phyloP scores from a whole-genome alignment of 2,888 invertebrate genomes.

The Rotaria socialis region DNA sequence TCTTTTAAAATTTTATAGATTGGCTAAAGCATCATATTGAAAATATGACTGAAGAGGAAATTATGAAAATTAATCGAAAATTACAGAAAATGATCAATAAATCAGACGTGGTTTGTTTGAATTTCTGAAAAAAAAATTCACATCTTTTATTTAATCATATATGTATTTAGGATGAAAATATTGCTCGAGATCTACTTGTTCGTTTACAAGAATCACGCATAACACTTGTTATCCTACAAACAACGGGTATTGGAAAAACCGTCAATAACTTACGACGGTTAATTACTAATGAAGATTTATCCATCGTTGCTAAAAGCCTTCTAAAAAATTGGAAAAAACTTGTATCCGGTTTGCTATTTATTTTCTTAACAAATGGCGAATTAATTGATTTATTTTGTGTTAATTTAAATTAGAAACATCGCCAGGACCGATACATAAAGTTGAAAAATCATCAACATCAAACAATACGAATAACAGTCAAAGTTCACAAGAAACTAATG shows the following conservation, averaged over 20 bases:
- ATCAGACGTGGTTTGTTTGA: background rate
- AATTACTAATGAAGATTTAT: constrained; percentile 87
- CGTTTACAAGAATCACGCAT: constrained; percentile 42
- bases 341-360: constrained; percentile 58
- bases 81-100: constrained; percentile 29
- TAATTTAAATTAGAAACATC: background rate
- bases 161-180: constrained; percentile 33
- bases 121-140: background rate
- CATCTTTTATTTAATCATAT: background rate
- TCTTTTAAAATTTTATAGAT: background rate
- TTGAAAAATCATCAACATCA: background rate
- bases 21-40: background rate
- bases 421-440: background rate
- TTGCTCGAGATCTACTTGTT: constrained; percentile 38
- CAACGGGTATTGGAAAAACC: constrained; percentile 95
- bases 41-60: background rate
- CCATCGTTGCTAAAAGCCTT: constrained; percentile 84
- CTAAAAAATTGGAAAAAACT: constrained; percentile 98
- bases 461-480: background rate
- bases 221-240: constrained; percentile 61
- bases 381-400: background rate
- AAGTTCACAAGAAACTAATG: background rate
- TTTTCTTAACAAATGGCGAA: background rate
- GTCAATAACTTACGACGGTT: constrained; percentile 86
- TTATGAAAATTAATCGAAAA: constrained; percentile 24